These are phyloP conservation scores for Drosophila diplacantha DNA, from an alignment of 2,888 invertebrate species.

Conservation along the genomic window DNA sequence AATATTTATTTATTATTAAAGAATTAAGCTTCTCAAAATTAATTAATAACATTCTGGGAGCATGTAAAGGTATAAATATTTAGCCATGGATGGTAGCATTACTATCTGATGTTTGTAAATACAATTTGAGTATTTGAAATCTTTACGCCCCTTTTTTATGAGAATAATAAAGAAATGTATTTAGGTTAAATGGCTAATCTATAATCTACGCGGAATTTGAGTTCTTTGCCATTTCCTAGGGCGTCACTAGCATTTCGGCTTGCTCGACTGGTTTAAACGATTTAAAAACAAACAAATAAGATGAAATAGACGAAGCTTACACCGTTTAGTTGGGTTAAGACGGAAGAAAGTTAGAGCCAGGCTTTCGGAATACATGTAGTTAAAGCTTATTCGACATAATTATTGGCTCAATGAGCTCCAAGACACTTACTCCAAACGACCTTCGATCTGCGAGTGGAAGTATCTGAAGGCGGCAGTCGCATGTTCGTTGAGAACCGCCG, in stretches of 20 bases:
- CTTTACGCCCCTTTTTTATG: background rate
- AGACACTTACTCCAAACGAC: slow-evolving; percentile 78
- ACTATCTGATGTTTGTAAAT: background rate
- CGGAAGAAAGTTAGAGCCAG: no score
- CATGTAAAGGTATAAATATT: background rate
- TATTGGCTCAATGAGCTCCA: background rate
- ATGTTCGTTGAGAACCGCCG: slow-evolving; percentile 81
- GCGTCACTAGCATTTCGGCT: background rate
- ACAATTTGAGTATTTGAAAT: background rate
- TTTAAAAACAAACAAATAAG: background rate
- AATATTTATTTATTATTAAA: background rate
- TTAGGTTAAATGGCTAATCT: background rate
- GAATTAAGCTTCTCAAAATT: no score
- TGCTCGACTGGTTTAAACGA: background rate
- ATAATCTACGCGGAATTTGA: background rate
- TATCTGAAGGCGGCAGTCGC: slow-evolving; percentile 83
- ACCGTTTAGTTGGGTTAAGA: background rate
- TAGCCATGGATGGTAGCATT: background rate
- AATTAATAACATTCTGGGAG: background rate
- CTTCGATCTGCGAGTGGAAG: slow-evolving; percentile 82
- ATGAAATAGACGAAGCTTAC: background rate
- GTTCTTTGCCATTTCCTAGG: background rate
- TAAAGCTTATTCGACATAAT: no score
- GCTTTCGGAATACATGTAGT: background rate
- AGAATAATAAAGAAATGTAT: no score